phyloP scores from a whole-genome alignment of 2,797 vertebrate genomes.

The Gambusia yucatana region DNA sequence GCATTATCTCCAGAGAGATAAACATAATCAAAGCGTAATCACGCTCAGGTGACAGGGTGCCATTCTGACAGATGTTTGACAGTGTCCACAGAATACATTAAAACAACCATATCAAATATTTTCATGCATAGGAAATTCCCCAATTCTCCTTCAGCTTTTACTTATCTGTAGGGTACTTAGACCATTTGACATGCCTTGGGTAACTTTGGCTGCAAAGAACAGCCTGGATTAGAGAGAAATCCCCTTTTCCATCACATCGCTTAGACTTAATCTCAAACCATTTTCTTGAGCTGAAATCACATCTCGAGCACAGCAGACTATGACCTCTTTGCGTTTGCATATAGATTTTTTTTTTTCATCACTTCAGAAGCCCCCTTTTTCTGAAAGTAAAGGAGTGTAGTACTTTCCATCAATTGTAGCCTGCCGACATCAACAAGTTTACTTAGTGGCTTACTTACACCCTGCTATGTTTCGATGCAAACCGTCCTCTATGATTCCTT shows the following conservation, averaged over 20 bases:
- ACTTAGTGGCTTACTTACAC: constrained; percentile 33
- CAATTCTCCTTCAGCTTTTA: constrained; percentile 6
- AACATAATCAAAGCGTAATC: not conserved
- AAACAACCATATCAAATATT: not conserved
- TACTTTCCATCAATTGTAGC: constrained; percentile 48
- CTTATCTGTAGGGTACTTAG: constrained; percentile 8
- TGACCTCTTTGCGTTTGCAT: constrained; percentile 50
- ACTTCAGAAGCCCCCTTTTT: constrained; percentile 55
- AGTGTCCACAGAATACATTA: constrained; percentile 12
- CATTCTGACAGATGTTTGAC: not conserved
- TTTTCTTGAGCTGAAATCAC: constrained; percentile 34
- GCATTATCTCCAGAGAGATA: constrained; percentile 10
- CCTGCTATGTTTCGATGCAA: constrained; percentile 35
- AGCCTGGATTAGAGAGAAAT: constrained; percentile 38
- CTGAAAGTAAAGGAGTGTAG: constrained; percentile 44
- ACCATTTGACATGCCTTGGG: constrained; percentile 6
- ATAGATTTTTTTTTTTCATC: constrained; percentile 49
- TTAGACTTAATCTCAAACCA: constrained; percentile 46
- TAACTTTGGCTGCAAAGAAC: constrained; percentile 11
- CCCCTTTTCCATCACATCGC: constrained; percentile 35
- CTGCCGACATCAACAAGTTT: constrained; percentile 48
- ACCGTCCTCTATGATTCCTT: constrained; percentile 17
- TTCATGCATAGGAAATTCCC: not conserved
- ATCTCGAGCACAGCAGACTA: constrained; percentile 39
- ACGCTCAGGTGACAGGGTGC: not conserved